Evolutionary conservation across 2,888 invertebrate genomes (phyloP).

Genomic region (Athalia circularis): DNA sequence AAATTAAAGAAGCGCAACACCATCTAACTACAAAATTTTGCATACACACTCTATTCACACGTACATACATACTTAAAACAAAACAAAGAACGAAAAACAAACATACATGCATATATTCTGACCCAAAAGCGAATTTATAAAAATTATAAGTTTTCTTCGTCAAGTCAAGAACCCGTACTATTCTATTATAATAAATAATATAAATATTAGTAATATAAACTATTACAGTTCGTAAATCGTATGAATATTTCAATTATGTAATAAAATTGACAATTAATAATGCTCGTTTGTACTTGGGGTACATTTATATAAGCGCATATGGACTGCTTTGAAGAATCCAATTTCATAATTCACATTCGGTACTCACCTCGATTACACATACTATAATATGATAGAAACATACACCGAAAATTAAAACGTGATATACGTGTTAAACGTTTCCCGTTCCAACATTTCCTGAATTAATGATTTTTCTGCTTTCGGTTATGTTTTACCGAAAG

Average conservation of each 20-base stretch:
- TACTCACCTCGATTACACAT: conserved; percentile 1
- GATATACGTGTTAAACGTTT: too few species aligned
- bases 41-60: neutral
- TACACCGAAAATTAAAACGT: neutral
- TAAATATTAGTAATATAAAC: conserved; percentile 57
- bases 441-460: too few species aligned
- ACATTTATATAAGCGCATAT: conserved; percentile 49
- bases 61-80: neutral
- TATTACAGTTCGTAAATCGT: conserved; percentile 61
- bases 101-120: conserved; percentile 10
- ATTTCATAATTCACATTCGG: neutral
- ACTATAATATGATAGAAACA: neutral
- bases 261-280: conserved; percentile 58
- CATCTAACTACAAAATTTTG: conserved; percentile 45
- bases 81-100: neutral
- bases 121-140: conserved; percentile 56
- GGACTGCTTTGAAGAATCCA: conserved; percentile 64
- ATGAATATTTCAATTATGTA: conserved; percentile 63
- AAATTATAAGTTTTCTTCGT: conserved; percentile 50
- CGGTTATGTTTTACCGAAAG: too few species aligned
- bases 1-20: conserved; percentile 49
- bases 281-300: conserved; percentile 62
- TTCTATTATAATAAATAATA: conserved; percentile 56
- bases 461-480: too few species aligned
- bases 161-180: conserved; percentile 64